Base-by-base conservation (phyloP, 2,797 vertebrate genomes). In the Micromesistius poutassou region DNA sequence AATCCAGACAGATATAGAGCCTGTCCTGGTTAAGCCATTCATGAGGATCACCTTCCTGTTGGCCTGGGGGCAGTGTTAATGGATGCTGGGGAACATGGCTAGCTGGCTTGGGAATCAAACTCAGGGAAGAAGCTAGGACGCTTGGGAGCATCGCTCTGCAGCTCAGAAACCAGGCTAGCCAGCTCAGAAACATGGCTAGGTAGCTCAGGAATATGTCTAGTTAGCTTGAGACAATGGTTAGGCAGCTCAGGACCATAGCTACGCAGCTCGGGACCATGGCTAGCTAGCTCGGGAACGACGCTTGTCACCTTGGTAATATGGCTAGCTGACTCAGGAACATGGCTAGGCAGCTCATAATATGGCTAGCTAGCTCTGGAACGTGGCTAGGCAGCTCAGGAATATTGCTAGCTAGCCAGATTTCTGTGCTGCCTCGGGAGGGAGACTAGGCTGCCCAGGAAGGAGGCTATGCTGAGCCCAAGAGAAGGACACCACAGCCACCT, bases 1-100 rank as follows among this genome's bases (percentile, higher is more conserved):
- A 83, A 90, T 84, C 85, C 82, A 72, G 74, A 66, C 22, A 0
- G 19, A 78, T 72, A 77, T 77, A 78, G 80, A 79, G 28, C 28
- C 68, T 30, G 25, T 30, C 71, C 13, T 7, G 25, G 5, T 1
- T 28, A 30, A 74, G 7, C 62, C 50, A n/a, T 62, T n/a, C 22
- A 62, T 7, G 33, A 35, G 33, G 22, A 14, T 62, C 19, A 62
- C n/a, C 19, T 62, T 14, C 50, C 50, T 25, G 50, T 62, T 62
- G 19, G 50, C 50, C 50, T n/a, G 50, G 50, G 50, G 50, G 7
- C 50, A 62, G 50, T 50, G 13, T 4, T 19, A 50, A 50, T 50
- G 12, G 14, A 50, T 50, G 22, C 50, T 22, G 40, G 0, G 42
- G 42, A 46, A 46, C 12, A 46, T 16, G 42, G 42, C 42, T 46